Evolutionary conservation across 2,888 invertebrate species (phyloP), one percentile per base, ranked within the genome.

Genomic region (Macaria liturata): DNA sequence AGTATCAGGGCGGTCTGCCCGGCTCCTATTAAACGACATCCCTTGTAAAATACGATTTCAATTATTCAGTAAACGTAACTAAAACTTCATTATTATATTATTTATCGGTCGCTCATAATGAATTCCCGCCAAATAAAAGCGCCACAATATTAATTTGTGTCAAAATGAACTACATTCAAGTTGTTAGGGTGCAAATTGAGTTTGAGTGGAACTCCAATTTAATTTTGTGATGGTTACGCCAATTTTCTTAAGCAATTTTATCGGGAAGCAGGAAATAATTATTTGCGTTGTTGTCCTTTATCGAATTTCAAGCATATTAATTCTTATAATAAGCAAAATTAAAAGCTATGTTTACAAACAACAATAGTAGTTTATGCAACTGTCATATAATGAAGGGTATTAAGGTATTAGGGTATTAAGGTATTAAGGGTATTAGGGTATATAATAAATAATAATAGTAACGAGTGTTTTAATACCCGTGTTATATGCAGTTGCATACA

Each of bases 1-100:
- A 86, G 72, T 69, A 87, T 83, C 58, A 84, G 69, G 47, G 75
- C 78, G n/a, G 76, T 77, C 64, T 72, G 71, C 56, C 65, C 49
- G 49, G 65, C 61, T 51, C 76, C 81, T 81, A 66, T 63, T 59
- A 68, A 71, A 66, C 46, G 62, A 49, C 48, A 66, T 55, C 37
- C 52, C 60, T 69, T 66, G 61, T 66, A 48, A 67, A 69, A 67
- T 62, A 65, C 65, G 47, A 55, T 57, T 67, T 65, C 37, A 64
- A 65, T 61, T 62, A 64, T 60, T 64, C 61, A 63, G 62, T 68
- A 62, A 66, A 54, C 64, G 66, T 54, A 65, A 65, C 66, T 61
- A 57, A 57, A 59, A 65, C 62, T 61, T 50, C 31, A 52, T 66
- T 59, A 66, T 64, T 63, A 61, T 59, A 37, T 52, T 62, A 51